These are phyloP conservation scores for Athene noctua DNA, from an alignment of 2,113 vertebrate genomes.

Conservation along the genomic window DNA sequence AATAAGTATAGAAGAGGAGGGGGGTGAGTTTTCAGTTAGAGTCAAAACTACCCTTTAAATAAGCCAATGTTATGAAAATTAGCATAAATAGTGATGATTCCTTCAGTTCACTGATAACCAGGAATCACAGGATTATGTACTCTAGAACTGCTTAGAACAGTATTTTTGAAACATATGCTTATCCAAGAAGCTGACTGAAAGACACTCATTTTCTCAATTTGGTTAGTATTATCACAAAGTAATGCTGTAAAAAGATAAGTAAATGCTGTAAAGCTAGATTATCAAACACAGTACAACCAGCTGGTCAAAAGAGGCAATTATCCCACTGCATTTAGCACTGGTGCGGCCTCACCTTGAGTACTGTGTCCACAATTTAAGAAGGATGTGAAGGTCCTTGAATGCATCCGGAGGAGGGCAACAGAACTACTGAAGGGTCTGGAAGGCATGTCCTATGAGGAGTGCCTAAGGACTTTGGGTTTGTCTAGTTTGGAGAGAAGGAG, in stretches of 20 bases:
- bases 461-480: not conserved
- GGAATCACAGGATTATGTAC: not conserved
- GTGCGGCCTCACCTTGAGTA: not conserved
- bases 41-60: not conserved
- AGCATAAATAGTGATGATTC: not conserved
- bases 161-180: not conserved
- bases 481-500: rapidly evolving
- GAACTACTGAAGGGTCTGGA: not conserved
- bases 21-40: not conserved
- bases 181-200: not conserved
- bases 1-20: not conserved
- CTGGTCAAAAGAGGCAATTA: not conserved
- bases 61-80: not conserved
- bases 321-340: too few species aligned
- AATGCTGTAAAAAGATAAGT: not conserved
- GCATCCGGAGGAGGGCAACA: rapidly evolving
- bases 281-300: not conserved
- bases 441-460: not conserved
- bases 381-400: not conserved
- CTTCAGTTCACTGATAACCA: not conserved
- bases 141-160: rapidly evolving
- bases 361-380: not conserved
- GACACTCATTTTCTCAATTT: not conserved
- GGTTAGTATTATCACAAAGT: not conserved
- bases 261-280: not conserved